These are phyloP conservation scores for Ameiurus melas DNA, from an alignment of 2,113 vertebrate genomes.

Conservation along the genomic window DNA sequence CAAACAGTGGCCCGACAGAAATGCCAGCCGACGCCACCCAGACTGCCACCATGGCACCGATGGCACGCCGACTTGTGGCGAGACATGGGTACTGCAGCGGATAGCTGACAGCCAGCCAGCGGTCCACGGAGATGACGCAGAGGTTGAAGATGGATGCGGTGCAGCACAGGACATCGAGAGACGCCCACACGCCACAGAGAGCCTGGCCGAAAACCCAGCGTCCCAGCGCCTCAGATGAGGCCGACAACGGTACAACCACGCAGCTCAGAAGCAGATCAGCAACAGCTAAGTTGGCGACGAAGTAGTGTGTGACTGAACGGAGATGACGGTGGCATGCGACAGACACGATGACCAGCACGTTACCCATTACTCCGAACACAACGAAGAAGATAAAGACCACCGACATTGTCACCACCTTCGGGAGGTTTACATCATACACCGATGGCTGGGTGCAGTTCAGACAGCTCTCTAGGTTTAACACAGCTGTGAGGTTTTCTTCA, in stretches of 20 bases:
- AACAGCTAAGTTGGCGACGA: conserved; percentile 91
- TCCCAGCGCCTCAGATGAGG: conserved; percentile 87
- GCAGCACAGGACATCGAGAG: conserved; percentile 94
- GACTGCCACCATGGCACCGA: conserved; percentile 80
- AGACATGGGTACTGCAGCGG: conserved; percentile 86
- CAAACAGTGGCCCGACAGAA: conserved; percentile 89
- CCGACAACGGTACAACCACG: conserved; percentile 91
- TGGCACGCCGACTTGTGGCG: conserved; percentile 80
- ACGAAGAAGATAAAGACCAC: conserved; percentile 84
- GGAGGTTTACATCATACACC: conserved; percentile 69
- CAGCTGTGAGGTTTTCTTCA: conserved; percentile 70
- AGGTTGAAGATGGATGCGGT: conserved; percentile 95
- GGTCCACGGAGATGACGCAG: conserved; percentile 94
- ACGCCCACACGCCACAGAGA: conserved; percentile 92
- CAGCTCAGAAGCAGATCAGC: conserved; percentile 92
- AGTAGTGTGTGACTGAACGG: conserved; percentile 92
- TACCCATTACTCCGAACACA: conserved; percentile 89
- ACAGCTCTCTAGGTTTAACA: conserved; percentile 67
- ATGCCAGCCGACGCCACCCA: conserved; percentile 88
- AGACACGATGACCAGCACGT: conserved; percentile 91
- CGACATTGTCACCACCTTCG: conserved; percentile 81
- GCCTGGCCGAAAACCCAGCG: conserved; percentile 89
- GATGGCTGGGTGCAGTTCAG: conserved; percentile 81
- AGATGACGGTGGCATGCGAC: conserved; percentile 88
- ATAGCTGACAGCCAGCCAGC: conserved; percentile 92